Percentiles rank a stretch among this genome's conserved stretches.
Evolutionary conservation across 1,140 invertebrate genomes (phyloP).

Genomic region (silkworm (Bombyx mori)): ASM3026992v2 NC_085119.1:7862001-7862500

Average conservation of each 20-base stretch:
- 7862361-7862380: constrained; percentile 14
- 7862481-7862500: too few species aligned
- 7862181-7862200: constrained; percentile 45
- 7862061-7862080: too few species aligned
- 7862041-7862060: too few species aligned
- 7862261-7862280: constrained; percentile 67
- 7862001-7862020: too few species aligned
- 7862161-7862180: constrained; percentile 51
- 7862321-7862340: constrained; percentile 51
- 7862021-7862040: too few species aligned
- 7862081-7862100: too few species aligned
- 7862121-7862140: constrained; percentile 63
- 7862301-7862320: constrained; percentile 66
- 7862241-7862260: constrained; percentile 68
- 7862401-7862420: too few species aligned
- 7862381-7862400: neutral
- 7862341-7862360: constrained; percentile 37
- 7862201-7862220: constrained; percentile 61
- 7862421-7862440: too few species aligned
- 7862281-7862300: constrained; percentile 71
- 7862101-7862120: constrained; percentile 24
- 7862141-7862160: constrained; percentile 45
- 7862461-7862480: too few species aligned
- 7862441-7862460: too few species aligned
- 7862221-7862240: constrained; percentile 63